Evolutionary conservation across 1,140 invertebrate species (phyloP), one percentile per base, ranked within the genome.

Genomic region (Glomeris maerens): DNA sequence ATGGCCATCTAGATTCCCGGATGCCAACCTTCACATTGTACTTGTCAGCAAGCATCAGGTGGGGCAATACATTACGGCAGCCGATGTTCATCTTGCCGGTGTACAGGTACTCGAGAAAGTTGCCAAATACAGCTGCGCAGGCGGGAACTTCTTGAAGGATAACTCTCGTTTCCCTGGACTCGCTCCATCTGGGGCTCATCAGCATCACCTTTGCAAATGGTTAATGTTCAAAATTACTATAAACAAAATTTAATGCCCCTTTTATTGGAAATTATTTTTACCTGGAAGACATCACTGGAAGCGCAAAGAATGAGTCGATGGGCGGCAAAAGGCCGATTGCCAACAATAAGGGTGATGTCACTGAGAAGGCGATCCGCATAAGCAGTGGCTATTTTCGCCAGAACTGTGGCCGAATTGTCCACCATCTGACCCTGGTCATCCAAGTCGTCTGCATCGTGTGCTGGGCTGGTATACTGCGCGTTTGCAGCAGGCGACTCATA

Each of bases 211-310:
- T 49, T 44, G 41, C 28, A 26, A n/a, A 51, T 36, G 10, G 17
- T 36, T 36, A n/a, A 10, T 36, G 17, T 36, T 36, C 31, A 36
- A 36, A n/a, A 36, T n/a, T 36, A 10, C n/a, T 44, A 27, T 20
- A 50, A 17, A 4, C 2, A 29, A 10, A 4, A 13, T 46, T 7
- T 5, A 46, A 46, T 5, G 13, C 7, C 14, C 23, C 21, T 13
- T 36, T 36, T 3, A 10, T 48, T 41, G 4, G 10, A 48, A 42
- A 42, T 21, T 40, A 4, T 1, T 42, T 20, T 60, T 68, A 85
- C 84, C 72, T 91, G 87, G 68, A 95, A 94, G 20, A 95, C 91
- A 73, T 94, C 89, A 68, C 88, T 93, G 53, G 84, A 90, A 53
- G 88, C 86, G 75, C 88, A 93, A 1, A 95, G 73, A 61, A 95